Evolutionary conservation across 2,888 invertebrate species (phyloP).

Genomic region (Tachystola acroxantha): DNA sequence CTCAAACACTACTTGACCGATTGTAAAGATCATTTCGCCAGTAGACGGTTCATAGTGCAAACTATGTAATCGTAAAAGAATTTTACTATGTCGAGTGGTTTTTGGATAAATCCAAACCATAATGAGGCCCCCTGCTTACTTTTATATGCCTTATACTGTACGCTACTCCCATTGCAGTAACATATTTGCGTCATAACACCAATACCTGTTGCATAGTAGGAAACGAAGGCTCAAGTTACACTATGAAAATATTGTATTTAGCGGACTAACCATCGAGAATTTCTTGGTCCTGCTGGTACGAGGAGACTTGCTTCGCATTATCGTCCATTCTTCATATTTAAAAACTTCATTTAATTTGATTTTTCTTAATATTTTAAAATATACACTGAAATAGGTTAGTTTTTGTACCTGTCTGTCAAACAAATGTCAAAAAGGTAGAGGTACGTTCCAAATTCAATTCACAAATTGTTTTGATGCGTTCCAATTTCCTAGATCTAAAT

Average conservation of each 20-base stretch:
- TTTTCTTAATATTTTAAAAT: slow-evolving; percentile 35
- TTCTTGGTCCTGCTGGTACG: slow-evolving; percentile 70
- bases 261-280: slow-evolving; percentile 61
- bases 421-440: slow-evolving; percentile 1
- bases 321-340: slow-evolving; percentile 77
- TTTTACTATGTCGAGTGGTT: too few relatives aligned
- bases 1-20: too few relatives aligned
- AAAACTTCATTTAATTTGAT: slow-evolving; percentile 37
- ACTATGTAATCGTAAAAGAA: too few relatives aligned
- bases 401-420: slow-evolving; percentile 8
- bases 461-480: too few relatives aligned
- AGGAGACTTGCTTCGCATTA: slow-evolving; percentile 63
- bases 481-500: too few relatives aligned
- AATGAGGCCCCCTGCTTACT: too few relatives aligned
- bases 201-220: slow-evolving; percentile 40
- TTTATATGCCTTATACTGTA: too few relatives aligned
- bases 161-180: slow-evolving; percentile 6
- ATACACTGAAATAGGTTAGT: slow-evolving; percentile 40
- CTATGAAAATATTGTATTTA: slow-evolving; percentile 19
- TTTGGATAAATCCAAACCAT: too few relatives aligned
- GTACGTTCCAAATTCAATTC: too few relatives aligned
- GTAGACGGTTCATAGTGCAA: too few relatives aligned
- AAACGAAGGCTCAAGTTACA: slow-evolving; percentile 33
- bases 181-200: slow-evolving; percentile 41
- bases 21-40: too few relatives aligned